Conservation (phyloP, 2,797 vertebrate species). For the Paedocypris micromegethes region DNA sequence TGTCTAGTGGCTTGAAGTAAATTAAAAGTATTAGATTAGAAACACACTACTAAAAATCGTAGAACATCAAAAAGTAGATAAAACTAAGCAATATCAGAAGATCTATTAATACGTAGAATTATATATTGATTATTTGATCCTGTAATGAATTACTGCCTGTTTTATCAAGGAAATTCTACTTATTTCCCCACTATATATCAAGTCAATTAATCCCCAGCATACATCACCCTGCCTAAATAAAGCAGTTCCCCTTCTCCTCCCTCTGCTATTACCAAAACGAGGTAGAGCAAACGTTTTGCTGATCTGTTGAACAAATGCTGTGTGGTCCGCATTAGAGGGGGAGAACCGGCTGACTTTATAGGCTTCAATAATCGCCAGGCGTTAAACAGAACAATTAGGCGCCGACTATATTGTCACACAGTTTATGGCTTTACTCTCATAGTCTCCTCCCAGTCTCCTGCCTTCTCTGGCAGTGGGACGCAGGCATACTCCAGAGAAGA, state of each 20-base stretch:
- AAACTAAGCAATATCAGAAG: no score
- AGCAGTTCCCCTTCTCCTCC: constrained; percentile 54
- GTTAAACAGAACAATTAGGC: constrained; percentile 77
- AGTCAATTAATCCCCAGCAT: constrained; percentile 60
- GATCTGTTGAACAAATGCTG: constrained; percentile 60
- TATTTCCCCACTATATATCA: not conserved
- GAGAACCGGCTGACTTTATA: constrained; percentile 58
- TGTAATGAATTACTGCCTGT: no score
- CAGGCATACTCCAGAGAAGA: constrained; percentile 15
- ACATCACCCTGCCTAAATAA: constrained; percentile 67
- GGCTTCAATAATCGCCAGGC: constrained; percentile 68
- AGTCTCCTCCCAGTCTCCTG: constrained; percentile 11
- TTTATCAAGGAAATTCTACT: no score
- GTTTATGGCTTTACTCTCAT: constrained; percentile 57
- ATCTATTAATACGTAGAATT: no score
- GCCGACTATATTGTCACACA: constrained; percentile 60
- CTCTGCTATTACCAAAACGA: constrained; percentile 58
- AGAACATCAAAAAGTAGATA: no score
- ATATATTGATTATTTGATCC: no score
- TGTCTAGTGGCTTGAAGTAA: no score
- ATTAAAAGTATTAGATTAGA: no score
- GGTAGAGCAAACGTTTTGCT: constrained; percentile 55
- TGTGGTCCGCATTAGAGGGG: constrained; percentile 60
- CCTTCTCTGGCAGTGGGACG: constrained; percentile 3
- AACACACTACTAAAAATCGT: no score